Evolutionary conservation across 2,888 invertebrate species (phyloP).

Genomic region (Aspidiotus rigidus): DNA sequence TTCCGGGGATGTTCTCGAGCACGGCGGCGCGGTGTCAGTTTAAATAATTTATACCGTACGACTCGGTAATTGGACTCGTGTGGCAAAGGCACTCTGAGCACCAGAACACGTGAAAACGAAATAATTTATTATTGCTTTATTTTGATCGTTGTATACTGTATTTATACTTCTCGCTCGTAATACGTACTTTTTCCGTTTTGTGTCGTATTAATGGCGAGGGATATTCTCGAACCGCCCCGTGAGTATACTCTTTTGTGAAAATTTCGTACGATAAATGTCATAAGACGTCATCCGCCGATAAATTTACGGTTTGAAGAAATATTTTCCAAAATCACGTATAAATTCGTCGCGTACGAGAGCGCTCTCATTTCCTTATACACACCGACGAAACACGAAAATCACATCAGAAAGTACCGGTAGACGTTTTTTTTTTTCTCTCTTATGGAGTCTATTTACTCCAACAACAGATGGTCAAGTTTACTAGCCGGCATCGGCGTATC

Average conservation of each 20-base stretch:
- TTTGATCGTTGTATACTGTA: background rate
- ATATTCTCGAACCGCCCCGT: constrained; percentile 4
- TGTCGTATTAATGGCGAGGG: constrained; percentile 4
- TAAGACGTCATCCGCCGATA: no score
- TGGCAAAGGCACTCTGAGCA: background rate
- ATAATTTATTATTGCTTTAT: background rate
- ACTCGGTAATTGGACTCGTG: constrained; percentile 2
- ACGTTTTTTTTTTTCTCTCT: background rate
- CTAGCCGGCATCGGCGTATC: background rate
- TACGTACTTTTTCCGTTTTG: background rate
- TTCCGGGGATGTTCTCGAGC: constrained; percentile 1
- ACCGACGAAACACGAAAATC: background rate
- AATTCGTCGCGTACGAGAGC: no score
- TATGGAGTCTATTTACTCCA: background rate
- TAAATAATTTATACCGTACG: background rate
- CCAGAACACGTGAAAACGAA: background rate
- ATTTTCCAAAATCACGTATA: no score
- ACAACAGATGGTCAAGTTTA: background rate
- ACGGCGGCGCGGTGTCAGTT: background rate
- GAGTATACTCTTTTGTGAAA: background rate
- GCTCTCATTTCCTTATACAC: no score
- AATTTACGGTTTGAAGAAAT: no score
- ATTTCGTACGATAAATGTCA: no score
- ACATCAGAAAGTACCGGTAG: background rate
- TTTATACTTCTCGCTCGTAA: background rate